Evolutionary conservation across 2,113 vertebrate genomes (phyloP).

Genomic region (Empidonax alnorum): DNA sequence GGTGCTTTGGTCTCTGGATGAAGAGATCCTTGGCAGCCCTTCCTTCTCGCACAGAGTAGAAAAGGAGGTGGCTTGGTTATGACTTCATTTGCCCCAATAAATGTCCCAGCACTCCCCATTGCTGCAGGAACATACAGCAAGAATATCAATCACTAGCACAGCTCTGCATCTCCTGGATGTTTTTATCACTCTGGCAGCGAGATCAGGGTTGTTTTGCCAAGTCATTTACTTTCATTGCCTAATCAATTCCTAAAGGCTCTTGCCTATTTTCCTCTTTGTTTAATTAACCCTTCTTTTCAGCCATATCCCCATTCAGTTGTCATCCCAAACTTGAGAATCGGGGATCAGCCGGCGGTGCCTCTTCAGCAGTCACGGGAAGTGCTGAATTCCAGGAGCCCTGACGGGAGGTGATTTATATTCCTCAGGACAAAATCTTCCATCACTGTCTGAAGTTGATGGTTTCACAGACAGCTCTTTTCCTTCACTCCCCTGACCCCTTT

Average conservation of each 20-base stretch:
- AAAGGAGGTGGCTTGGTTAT: neutral
- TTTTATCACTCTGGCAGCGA: constrained; percentile 37
- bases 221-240: constrained; percentile 55
- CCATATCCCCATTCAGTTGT: neutral
- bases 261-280: constrained; percentile 55
- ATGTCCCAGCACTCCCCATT: neutral
- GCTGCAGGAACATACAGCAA: neutral
- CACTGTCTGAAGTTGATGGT: constrained; percentile 4
- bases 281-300: constrained; percentile 58
- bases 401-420: constrained; percentile 43
- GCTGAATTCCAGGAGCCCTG: constrained; percentile 6
- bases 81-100: neutral
- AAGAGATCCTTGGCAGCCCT: neutral
- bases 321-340: neutral
- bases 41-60: neutral
- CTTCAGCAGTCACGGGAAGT: neutral
- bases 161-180: neutral
- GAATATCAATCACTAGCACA: neutral
- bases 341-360: neutral
- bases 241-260: constrained; percentile 59
- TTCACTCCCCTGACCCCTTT: neutral
- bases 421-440: constrained; percentile 3
- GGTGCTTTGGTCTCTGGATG: neutral
- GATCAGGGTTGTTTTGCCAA: constrained; percentile 19
- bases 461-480: neutral